Conservation (phyloP, 2,797 vertebrate species). For the Glossophaga mutica region DNA sequence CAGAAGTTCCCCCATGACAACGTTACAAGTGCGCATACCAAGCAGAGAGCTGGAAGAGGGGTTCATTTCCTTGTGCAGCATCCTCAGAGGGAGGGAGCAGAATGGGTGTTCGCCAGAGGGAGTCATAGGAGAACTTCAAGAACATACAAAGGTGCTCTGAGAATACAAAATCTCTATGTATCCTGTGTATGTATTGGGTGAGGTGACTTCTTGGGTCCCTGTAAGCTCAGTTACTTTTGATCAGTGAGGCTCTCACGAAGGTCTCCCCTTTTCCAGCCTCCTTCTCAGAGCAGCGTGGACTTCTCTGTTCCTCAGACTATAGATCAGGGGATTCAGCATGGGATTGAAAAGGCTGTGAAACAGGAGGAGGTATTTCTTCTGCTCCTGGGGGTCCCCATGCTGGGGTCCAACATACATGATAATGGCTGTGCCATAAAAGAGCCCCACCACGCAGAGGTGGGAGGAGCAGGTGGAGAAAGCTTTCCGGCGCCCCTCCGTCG, state of each 20-base stretch:
- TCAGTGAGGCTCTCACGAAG: neutral
- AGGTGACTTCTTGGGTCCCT: neutral
- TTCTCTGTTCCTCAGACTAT: slow-evolving; percentile 65
- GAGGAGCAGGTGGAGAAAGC: slow-evolving; percentile 75
- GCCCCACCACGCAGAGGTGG: slow-evolving; percentile 72
- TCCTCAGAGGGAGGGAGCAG: too few species aligned
- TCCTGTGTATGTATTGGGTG: neutral
- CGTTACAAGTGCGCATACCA: neutral
- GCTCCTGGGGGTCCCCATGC: neutral
- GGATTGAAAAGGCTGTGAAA: slow-evolving; percentile 45
- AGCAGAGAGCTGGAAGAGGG: too few species aligned
- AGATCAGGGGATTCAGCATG: slow-evolving; percentile 66
- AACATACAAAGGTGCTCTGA: too few species aligned
- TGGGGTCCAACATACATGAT: slow-evolving; percentile 64
- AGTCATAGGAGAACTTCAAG: too few species aligned
- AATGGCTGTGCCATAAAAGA: slow-evolving; percentile 69
- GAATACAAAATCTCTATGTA: neutral
- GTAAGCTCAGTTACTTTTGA: neutral
- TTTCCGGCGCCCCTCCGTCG: slow-evolving; percentile 47
- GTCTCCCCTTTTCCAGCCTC: neutral
- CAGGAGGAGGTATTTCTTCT: slow-evolving; percentile 54
- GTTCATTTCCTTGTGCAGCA: too few species aligned
- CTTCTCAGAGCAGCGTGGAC: slow-evolving; percentile 52
- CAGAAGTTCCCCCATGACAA: neutral
- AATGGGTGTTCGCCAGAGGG: too few species aligned